Conservation (phyloP, 2,888 invertebrate species). For the Cylloceria caligata region DNA sequence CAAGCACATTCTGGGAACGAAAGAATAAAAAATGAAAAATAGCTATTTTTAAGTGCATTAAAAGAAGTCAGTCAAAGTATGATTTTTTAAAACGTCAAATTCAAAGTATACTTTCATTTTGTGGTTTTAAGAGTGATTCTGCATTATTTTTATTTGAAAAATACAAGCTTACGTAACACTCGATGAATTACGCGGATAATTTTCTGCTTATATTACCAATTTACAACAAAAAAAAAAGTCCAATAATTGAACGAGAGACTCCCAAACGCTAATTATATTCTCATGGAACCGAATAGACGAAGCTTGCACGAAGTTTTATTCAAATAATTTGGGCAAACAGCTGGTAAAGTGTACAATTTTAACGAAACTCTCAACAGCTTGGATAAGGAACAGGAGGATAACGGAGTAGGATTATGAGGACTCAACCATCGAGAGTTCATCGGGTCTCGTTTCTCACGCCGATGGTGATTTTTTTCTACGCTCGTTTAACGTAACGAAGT, state of each 20-base stretch:
- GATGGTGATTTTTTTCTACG: slow-evolving; percentile 52
- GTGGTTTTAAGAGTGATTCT: background rate
- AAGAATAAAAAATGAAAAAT: no score
- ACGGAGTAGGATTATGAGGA: slow-evolving; percentile 11
- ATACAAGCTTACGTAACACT: background rate
- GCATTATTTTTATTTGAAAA: background rate
- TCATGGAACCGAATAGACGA: background rate
- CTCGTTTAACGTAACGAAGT: slow-evolving; percentile 52
- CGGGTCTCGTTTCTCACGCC: slow-evolving; percentile 59
- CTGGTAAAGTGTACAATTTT: slow-evolving; percentile 22
- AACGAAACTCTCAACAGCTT: slow-evolving; percentile 20
- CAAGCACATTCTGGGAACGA: no score
- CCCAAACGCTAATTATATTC: background rate
- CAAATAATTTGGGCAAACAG: slow-evolving; percentile 61
- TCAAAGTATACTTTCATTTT: no score
- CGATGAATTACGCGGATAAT: background rate
- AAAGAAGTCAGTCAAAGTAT: no score
- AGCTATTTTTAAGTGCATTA: no score
- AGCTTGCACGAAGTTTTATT: slow-evolving; percentile 30
- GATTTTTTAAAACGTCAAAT: no score
- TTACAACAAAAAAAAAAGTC: background rate
- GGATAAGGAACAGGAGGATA: background rate
- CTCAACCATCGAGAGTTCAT: slow-evolving; percentile 33
- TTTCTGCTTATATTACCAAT: background rate
- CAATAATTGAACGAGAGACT: background rate